Evolutionary conservation across 2,797 vertebrate genomes (phyloP).

Genomic region (Chanos chanos): DNA sequence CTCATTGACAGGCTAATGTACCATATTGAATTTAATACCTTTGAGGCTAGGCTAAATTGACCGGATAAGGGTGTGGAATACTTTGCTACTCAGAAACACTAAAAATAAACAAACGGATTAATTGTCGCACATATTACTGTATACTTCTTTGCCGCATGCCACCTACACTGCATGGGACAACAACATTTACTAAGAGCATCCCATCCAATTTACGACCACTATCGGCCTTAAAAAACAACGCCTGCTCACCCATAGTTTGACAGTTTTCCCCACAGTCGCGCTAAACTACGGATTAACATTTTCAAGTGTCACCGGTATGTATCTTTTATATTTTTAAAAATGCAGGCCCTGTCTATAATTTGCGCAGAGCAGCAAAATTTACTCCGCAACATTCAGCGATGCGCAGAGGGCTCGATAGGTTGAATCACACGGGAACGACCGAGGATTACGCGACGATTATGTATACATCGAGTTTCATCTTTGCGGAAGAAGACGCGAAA

Average conservation of each 20-base stretch:
- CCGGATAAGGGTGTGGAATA: too few relatives aligned
- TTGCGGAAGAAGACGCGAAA: constrained; percentile 16
- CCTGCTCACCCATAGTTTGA: too few relatives aligned
- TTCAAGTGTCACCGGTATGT: too few relatives aligned
- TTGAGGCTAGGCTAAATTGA: too few relatives aligned
- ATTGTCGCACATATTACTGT: background rate
- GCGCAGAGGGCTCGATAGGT: constrained; percentile 50
- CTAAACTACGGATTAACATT: too few relatives aligned
- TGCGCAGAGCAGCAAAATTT: constrained; percentile 66
- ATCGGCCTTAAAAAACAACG: constrained; percentile 44
- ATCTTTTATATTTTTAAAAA: background rate
- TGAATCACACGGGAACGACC: constrained; percentile 36
- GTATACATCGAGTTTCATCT: background rate
- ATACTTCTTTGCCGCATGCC: background rate
- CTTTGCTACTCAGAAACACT: too few relatives aligned
- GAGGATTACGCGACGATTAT: constrained; percentile 36
- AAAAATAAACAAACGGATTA: constrained; percentile 1
- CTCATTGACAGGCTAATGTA: too few relatives aligned
- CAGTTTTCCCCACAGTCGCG: too few relatives aligned
- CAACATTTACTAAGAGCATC: constrained; percentile 11
- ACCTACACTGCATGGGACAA: background rate
- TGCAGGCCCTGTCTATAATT: constrained; percentile 39
- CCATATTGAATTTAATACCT: too few relatives aligned
- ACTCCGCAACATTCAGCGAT: constrained; percentile 64
- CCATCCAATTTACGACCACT: constrained; percentile 34